phyloP scores from a whole-genome alignment of 2,888 invertebrate genomes.

The Eugnorisma glareosa region DNA sequence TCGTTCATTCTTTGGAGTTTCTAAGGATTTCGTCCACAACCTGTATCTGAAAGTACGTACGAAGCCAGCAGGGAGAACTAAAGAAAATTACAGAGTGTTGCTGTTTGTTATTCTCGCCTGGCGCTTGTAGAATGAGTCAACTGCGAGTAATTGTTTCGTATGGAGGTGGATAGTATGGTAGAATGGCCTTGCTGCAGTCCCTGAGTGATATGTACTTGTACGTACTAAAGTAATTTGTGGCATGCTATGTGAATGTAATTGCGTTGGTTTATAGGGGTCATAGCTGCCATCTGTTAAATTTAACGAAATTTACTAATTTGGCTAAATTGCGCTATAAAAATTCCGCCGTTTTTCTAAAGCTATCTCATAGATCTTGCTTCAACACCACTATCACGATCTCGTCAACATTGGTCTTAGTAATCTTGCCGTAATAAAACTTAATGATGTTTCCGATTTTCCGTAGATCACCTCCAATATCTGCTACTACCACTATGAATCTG shows the following conservation, averaged over 20 bases:
- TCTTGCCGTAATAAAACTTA: background rate
- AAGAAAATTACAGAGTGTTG: constrained; percentile 35
- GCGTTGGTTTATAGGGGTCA: background rate
- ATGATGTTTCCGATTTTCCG: background rate
- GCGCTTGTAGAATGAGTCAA: constrained; percentile 38
- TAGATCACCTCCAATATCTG: background rate
- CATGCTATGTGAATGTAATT: background rate
- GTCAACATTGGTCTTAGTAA: background rate
- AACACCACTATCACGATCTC: background rate
- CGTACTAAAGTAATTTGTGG: background rate
- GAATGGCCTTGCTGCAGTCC: constrained; percentile 23
- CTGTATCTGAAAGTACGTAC: background rate
- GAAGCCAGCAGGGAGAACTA: constrained; percentile 10
- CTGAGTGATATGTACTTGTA: background rate
- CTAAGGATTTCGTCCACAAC: background rate
- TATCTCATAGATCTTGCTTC: background rate
- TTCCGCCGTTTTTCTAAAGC: background rate
- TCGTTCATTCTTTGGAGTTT: background rate
- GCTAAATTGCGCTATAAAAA: too few species aligned
- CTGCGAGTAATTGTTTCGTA: constrained; percentile 10
- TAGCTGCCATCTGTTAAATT: background rate
- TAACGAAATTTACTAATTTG: background rate
- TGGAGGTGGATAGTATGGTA: constrained; percentile 8
- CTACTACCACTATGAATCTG: too few species aligned
- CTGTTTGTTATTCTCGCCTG: constrained; percentile 25